Evolutionary conservation across 2,113 vertebrate genomes (phyloP).

Genomic region (Puntigrus tetrazona): DNA sequence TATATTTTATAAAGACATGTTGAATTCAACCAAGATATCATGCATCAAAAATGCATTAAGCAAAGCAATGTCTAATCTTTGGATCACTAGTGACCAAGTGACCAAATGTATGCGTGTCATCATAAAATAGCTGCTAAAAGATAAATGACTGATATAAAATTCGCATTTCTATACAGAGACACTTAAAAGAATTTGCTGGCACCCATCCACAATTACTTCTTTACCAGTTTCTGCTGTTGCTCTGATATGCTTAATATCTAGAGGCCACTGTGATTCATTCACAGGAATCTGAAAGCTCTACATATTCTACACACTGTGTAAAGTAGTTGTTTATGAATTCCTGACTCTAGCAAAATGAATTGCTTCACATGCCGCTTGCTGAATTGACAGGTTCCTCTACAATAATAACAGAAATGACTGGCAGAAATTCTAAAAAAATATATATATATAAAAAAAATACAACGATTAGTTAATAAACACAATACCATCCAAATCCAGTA

Average conservation of each 20-base stretch:
- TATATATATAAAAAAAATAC: too few species aligned
- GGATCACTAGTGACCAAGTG: not conserved
- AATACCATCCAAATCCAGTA: not conserved
- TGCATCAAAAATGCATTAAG: not conserved
- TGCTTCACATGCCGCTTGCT: not conserved
- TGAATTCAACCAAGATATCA: not conserved
- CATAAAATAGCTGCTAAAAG: not conserved
- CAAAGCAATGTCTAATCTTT: not conserved
- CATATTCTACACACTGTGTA: conserved; percentile 59
- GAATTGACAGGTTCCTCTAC: conserved; percentile 15
- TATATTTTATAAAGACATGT: not conserved
- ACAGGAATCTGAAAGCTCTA: conserved; percentile 68
- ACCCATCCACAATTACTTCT: conserved; percentile 49
- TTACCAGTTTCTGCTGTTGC: conserved; percentile 26
- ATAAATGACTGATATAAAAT: not conserved
- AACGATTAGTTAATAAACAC: not conserved
- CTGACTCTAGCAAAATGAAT: not conserved
- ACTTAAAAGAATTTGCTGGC: conserved; percentile 43
- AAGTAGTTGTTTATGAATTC: not conserved
- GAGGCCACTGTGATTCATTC: conserved; percentile 65
- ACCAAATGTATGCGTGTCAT: not conserved
- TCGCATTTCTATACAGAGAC: conserved; percentile 37
- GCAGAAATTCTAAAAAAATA: not conserved
- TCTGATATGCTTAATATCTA: conserved; percentile 55
- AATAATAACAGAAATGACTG: not conserved